phyloP scores from a whole-genome alignment of 1,140 invertebrate genomes.

The Drosophila sucinea region DNA sequence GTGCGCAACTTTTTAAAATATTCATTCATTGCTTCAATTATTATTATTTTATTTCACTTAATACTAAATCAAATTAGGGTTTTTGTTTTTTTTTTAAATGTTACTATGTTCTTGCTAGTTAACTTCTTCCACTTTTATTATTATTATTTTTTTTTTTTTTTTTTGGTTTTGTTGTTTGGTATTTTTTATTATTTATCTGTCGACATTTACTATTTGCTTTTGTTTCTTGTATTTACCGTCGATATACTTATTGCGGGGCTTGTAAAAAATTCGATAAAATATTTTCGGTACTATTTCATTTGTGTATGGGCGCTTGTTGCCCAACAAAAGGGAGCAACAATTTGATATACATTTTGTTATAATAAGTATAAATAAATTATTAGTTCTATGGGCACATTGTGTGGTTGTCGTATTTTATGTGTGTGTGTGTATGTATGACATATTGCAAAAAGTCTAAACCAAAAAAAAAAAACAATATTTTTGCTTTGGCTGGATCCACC shows the following conservation, averaged over 20 bases:
- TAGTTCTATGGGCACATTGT: constrained; percentile 80
- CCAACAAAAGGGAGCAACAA: constrained; percentile 61
- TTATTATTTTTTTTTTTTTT: constrained; percentile 65
- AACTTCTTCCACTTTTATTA: constrained; percentile 65
- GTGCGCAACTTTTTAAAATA: constrained; percentile 71
- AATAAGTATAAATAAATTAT: constrained; percentile 71
- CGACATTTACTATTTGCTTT: constrained; percentile 13
- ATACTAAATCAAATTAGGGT: constrained; percentile 71
- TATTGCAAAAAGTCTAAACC: constrained; percentile 57
- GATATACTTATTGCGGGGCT: constrained; percentile 37
- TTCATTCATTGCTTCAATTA: constrained; percentile 43
- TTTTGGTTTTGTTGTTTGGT: constrained; percentile 45
- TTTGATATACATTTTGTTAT: constrained; percentile 44
- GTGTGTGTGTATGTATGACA: not conserved
- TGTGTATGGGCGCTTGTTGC: constrained; percentile 38
- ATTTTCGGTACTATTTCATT: constrained; percentile 76
- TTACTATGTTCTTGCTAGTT: constrained; percentile 68
- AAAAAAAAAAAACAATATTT: not conserved
- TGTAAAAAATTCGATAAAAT: constrained; percentile 78
- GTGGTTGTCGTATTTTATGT: constrained; percentile 23
- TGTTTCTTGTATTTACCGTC: constrained; percentile 29
- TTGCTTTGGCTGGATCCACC: not conserved
- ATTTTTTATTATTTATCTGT: constrained; percentile 39
- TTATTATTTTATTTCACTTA: constrained; percentile 48
- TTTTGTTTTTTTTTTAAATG: constrained; percentile 58